A percentile compares a stretch with the other conserved stretches of the same genome.
Conservation (phyloP, 2,797 vertebrate species). For the Chaetodon trifasciatus region DNA sequence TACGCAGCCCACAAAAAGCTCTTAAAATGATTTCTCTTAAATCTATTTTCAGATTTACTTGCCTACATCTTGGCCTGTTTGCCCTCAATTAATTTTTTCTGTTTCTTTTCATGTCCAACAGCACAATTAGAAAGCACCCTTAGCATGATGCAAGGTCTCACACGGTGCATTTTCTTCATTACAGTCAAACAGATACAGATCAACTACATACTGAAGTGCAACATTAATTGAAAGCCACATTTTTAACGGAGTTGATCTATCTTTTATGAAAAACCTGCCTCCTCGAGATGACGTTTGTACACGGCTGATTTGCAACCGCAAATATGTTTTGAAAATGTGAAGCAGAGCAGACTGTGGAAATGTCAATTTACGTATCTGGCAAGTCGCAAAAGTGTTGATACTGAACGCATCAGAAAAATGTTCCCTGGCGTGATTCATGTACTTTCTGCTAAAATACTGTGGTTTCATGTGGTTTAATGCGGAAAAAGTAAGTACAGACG, state of each 20-base stretch:
- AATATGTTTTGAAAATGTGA: neutral
- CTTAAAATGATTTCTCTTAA: neutral
- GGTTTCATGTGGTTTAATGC: neutral
- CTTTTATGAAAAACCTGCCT: neutral
- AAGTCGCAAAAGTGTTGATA: neutral
- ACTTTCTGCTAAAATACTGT: neutral
- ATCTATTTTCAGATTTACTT: neutral
- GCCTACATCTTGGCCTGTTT: neutral
- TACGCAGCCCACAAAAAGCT: neutral
- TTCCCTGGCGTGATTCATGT: neutral
- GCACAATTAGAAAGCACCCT: neutral
- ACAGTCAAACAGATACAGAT: neutral
- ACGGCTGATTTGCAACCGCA: neutral
- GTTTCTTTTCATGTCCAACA: neutral
- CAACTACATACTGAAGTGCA: neutral
- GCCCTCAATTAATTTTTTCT: neutral
- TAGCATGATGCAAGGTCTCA: neutral
- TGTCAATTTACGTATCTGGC: neutral
- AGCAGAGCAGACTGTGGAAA: neutral
- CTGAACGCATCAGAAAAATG: neutral
- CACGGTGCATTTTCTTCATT: neutral
- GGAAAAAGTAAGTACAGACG: neutral
- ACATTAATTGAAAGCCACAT: neutral
- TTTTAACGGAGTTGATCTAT: neutral
- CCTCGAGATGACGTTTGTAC: neutral